phyloP scores from a whole-genome alignment of 1,140 invertebrate species.

The Drosophila subpulchrella region DNA sequence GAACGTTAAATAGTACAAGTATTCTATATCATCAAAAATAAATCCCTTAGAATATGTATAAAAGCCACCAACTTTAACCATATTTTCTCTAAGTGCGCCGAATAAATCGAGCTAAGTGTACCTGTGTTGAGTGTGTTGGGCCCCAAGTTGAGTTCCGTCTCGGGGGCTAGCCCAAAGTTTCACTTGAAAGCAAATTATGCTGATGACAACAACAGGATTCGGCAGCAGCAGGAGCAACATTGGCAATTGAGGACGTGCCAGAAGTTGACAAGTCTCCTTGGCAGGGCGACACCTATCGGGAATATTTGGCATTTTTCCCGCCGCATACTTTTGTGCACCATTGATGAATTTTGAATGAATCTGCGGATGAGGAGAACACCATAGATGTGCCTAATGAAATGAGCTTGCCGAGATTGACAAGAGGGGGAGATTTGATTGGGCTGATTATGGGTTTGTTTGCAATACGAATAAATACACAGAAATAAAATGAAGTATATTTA shows the following conservation, averaged over 20 bases:
- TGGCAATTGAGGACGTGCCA: conserved; percentile 46
- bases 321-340: conserved; percentile 27
- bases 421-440: conserved; percentile 9
- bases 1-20: too few species aligned
- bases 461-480: not conserved
- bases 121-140: conserved; percentile 1
- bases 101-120: conserved; percentile 30
- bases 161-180: conserved; percentile 27
- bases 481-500: not conserved
- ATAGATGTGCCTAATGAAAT: conserved; percentile 35
- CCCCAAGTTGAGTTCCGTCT: conserved; percentile 17
- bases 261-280: conserved; percentile 23
- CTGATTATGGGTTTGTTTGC: conserved; percentile 14
- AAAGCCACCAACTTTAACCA: too few species aligned
- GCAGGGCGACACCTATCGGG: conserved; percentile 18
- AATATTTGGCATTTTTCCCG: conserved; percentile 34
- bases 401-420: not conserved
- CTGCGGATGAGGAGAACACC: conserved; percentile 22
- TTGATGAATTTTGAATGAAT: conserved; percentile 53
- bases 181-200: conserved; percentile 46
- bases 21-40: too few species aligned
- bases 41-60: too few species aligned
- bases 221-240: conserved; percentile 18
- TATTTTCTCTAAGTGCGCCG: conserved; percentile 1
- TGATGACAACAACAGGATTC: conserved; percentile 35